These are phyloP conservation scores for Pampusana beccarii DNA, from an alignment of 2,113 vertebrate genomes.

Conservation along the genomic window DNA sequence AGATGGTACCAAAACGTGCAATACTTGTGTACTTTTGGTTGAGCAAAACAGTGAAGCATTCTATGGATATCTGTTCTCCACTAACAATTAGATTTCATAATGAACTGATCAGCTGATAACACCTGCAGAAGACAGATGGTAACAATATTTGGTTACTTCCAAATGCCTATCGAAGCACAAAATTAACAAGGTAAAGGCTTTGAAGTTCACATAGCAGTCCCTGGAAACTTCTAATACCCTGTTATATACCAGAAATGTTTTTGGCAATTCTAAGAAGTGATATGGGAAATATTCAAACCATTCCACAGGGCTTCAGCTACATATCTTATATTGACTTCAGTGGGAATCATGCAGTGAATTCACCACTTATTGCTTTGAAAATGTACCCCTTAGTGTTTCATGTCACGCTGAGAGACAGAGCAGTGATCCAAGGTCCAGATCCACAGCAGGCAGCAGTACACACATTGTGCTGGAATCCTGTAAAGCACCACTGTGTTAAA, in stretches of 20 bases:
- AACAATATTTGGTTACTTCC: neutral
- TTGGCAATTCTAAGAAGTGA: neutral
- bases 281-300: slow-evolving; percentile 27
- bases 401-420: slow-evolving; percentile 51
- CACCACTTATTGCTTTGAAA: slow-evolving; percentile 37
- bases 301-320: neutral
- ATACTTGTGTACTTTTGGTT: neutral
- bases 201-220: neutral
- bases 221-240: neutral
- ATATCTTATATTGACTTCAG: slow-evolving; percentile 10
- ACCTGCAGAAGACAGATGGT: neutral
- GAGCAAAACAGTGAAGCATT: neutral
- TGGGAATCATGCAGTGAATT: slow-evolving; percentile 13
- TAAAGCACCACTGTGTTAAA: slow-evolving; percentile 36
- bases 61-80: neutral
- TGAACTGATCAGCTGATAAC: neutral
- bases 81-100: neutral
- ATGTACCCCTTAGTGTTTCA: slow-evolving; percentile 24
- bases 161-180: neutral
- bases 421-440: slow-evolving; percentile 46
- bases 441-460: slow-evolving; percentile 42
- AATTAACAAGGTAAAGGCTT: neutral
- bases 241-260: neutral
- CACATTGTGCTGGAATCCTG: slow-evolving; percentile 3
- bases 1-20: neutral